Conservation (phyloP, 2,888 invertebrate genomes). For the Cryptosula pallasiana region DNA sequence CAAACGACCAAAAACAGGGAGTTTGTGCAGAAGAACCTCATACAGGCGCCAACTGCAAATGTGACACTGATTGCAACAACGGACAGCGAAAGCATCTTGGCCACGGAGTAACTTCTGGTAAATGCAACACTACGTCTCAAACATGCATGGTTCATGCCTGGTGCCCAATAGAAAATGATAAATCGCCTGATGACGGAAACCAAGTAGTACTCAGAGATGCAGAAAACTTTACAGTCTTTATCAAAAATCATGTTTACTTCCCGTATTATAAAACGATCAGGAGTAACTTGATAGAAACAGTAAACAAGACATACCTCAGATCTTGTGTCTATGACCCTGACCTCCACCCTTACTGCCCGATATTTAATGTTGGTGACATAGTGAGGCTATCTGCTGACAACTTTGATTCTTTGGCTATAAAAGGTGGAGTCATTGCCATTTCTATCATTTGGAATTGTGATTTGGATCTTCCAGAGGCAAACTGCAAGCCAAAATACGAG, state of each 20-base stretch:
- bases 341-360: slow-evolving; percentile 50
- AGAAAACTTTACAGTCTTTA: slow-evolving; percentile 53
- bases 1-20: slow-evolving; percentile 52
- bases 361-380: slow-evolving; percentile 54
- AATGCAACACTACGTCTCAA: slow-evolving; percentile 36
- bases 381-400: slow-evolving; percentile 29
- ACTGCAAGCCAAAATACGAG: slow-evolving; percentile 55
- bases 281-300: neutral
- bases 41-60: neutral
- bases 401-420: neutral
- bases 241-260: slow-evolving; percentile 56
- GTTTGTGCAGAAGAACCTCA: slow-evolving; percentile 43
- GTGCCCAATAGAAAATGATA: slow-evolving; percentile 55
- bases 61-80: neutral
- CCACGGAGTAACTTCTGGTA: slow-evolving; percentile 48
- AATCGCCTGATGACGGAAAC: slow-evolving; percentile 30
- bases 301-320: slow-evolving; percentile 36
- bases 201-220: slow-evolving; percentile 31
- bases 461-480: slow-evolving; percentile 50
- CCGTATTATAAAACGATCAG: slow-evolving; percentile 48
- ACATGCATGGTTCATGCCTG: slow-evolving; percentile 42
- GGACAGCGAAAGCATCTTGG: neutral
- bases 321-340: slow-evolving; percentile 42
- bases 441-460: slow-evolving; percentile 57
- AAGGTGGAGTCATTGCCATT: slow-evolving; percentile 55